Evolutionary conservation across 2,113 vertebrate species (phyloP), one percentile per base, ranked within the genome.

Genomic region (Ictalurus furcatus): DNA sequence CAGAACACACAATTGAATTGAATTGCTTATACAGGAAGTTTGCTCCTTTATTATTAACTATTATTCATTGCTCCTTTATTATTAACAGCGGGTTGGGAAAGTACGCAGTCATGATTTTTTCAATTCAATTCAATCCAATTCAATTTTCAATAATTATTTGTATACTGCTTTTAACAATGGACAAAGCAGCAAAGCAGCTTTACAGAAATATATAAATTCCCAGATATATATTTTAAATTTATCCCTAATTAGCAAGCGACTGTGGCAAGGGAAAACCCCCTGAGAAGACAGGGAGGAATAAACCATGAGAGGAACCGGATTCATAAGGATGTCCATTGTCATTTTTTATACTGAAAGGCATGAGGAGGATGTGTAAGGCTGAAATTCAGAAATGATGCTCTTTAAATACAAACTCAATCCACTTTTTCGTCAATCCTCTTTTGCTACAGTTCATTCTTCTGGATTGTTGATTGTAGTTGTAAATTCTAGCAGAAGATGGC

Each of bases 401-500:
- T 40, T 23, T 44, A 74, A 19, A 40, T 1, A 23, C 71, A 74
- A 8, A 40, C 19, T 40, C 34, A 74, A 2, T 1, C 17, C 7
- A 37, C 1, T 74, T 21, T 37, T 74, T 23, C 7, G 23, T 54
- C 2, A 28, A 34, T 25, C 3, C 23, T 37, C 34, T 25, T 65
- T 6, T 48, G 61, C 37, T 48, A 3, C n/a, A 21, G 52, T 19
- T 81, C 37, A 65, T 83, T 19, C 9, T 12, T 63, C 85, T 11
- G 6, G 28, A 56, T 59, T 48, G 52, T 13, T 71, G 67, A 23
- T n/a, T 82, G 37, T 19, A 81, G 11, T 76, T 59, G 19, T 73
- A 25, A 5, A 69, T 86, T 71, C 1, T 1, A 87, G 14, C 95
- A 93, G 85, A 91, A 95, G 95, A 91, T 94, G 95, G 94, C 95